Conservation (phyloP, 2,797 vertebrate species). For the Malacoctenus gilli region DNA sequence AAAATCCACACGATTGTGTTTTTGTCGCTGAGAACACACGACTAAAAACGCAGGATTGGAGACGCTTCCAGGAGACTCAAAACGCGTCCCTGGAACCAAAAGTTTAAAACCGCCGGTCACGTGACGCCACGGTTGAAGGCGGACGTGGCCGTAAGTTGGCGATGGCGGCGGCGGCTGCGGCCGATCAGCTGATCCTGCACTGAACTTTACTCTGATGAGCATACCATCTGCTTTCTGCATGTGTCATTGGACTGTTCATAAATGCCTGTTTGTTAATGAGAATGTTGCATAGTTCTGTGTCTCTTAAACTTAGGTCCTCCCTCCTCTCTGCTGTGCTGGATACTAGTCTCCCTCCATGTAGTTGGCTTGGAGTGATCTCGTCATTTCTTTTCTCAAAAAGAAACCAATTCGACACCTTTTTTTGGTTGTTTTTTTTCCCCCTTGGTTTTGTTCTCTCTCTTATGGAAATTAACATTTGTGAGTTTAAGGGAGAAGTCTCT, state of each 20-base stretch:
- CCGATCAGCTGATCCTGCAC: slow-evolving; percentile 89
- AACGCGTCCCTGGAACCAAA: slow-evolving; percentile 25
- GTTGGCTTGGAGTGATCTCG: slow-evolving; percentile 95
- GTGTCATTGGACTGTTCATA: slow-evolving; percentile 99
- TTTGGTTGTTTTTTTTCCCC: too few relatives aligned
- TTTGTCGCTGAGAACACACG: too few relatives aligned
- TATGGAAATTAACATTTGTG: slow-evolving; percentile 88
- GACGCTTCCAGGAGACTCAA: slow-evolving; percentile 6
- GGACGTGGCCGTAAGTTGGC: slow-evolving; percentile 30
- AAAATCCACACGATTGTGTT: too few relatives aligned
- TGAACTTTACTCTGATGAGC: slow-evolving; percentile 90
- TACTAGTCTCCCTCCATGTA: slow-evolving; percentile 96
- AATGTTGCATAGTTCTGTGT: slow-evolving; percentile 99
- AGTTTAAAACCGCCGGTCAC: slow-evolving; percentile 14
- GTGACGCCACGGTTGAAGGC: slow-evolving; percentile 26
- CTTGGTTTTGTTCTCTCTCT: too few relatives aligned
- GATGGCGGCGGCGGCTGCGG: slow-evolving; percentile 25
- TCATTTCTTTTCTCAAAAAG: slow-evolving; percentile 74
- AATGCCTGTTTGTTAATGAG: slow-evolving; percentile 99
- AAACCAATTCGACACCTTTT: slow-evolving; percentile 75
- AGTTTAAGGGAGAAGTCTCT: slow-evolving; percentile 95
- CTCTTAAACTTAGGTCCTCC: slow-evolving; percentile 95
- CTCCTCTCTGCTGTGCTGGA: slow-evolving; percentile 97
- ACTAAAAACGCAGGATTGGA: too few relatives aligned
- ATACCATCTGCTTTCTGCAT: slow-evolving; percentile 99